A percentile compares a stretch with the other conserved stretches of the same genome.
Conservation (phyloP, 2,888 invertebrate species). For the Sussaba pulchella region DNA sequence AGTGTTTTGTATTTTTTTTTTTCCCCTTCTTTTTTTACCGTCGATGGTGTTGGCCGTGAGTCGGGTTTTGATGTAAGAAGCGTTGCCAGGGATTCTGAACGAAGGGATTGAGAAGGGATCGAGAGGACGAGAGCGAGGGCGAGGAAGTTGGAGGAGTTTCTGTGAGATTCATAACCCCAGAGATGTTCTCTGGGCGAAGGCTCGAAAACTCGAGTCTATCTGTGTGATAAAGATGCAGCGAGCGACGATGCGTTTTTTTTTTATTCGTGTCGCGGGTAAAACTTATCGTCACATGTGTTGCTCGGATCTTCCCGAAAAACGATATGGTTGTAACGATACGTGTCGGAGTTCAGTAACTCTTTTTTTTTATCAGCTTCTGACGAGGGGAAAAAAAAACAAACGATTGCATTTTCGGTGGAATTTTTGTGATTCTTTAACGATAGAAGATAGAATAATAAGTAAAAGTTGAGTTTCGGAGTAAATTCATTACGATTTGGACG, state of each 20-base stretch:
- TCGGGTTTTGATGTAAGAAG: slow-evolving; percentile 24
- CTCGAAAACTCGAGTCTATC: not conserved
- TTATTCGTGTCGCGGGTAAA: no score
- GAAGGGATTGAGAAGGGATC: not conserved
- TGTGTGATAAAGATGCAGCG: not conserved
- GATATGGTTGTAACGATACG: no score
- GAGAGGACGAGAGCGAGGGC: not conserved
- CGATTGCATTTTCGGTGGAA: no score
- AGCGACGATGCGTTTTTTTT: no score
- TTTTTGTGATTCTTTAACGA: no score
- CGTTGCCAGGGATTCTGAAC: no score
- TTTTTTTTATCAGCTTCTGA: no score
- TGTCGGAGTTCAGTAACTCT: no score
- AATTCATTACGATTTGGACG: no score
- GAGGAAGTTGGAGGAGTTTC: not conserved
- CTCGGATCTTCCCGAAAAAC: not conserved
- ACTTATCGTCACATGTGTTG: slow-evolving; percentile 23
- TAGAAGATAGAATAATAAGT: no score
- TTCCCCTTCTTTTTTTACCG: not conserved
- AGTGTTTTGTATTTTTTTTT: slow-evolving; percentile 59
- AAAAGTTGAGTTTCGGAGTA: no score
- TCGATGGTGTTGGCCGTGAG: slow-evolving; percentile 1
- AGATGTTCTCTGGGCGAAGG: not conserved
- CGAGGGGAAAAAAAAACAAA: no score
- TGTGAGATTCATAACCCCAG: slow-evolving; percentile 14